These are phyloP conservation scores for Ceyx erithaca DNA, from an alignment of 2,797 vertebrate genomes.

Conservation along the genomic window DNA sequence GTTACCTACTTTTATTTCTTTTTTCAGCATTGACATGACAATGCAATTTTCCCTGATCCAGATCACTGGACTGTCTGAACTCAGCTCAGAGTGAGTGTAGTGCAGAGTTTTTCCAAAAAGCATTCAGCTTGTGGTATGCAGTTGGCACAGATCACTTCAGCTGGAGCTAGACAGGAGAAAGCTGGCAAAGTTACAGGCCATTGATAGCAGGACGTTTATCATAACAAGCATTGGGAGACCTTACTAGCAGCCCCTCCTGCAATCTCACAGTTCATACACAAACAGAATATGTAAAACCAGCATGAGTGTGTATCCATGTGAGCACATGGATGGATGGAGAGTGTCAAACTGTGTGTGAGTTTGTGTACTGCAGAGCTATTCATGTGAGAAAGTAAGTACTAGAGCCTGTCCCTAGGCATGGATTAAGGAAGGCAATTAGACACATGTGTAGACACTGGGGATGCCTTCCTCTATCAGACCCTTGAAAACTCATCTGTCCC, in stretches of 20 bases:
- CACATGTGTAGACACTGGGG: neutral
- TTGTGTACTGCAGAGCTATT: neutral
- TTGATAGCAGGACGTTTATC: slow-evolving; percentile 6
- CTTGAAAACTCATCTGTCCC: neutral
- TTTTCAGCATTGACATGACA: neutral
- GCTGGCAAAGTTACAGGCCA: slow-evolving; percentile 45
- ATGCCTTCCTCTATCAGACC: neutral
- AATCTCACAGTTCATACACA: neutral
- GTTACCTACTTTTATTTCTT: neutral
- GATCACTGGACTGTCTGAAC: neutral
- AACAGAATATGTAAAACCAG: neutral
- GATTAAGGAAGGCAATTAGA: neutral
- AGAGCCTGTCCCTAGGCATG: neutral
- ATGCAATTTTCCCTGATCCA: neutral
- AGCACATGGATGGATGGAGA: neutral
- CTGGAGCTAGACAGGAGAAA: slow-evolving; percentile 10
- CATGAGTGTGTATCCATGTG: neutral
- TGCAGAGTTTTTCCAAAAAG: slow-evolving; percentile 4
- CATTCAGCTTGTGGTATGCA: neutral
- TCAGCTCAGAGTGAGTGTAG: neutral
- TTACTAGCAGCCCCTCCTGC: slow-evolving; percentile 16
- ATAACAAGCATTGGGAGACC: neutral
- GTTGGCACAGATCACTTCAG: slow-evolving; percentile 24
- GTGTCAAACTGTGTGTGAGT: fast-evolving
- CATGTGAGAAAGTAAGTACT: neutral